Base-by-base conservation (phyloP, 2,888 invertebrate genomes). In the Metallyticus violacea region DNA sequence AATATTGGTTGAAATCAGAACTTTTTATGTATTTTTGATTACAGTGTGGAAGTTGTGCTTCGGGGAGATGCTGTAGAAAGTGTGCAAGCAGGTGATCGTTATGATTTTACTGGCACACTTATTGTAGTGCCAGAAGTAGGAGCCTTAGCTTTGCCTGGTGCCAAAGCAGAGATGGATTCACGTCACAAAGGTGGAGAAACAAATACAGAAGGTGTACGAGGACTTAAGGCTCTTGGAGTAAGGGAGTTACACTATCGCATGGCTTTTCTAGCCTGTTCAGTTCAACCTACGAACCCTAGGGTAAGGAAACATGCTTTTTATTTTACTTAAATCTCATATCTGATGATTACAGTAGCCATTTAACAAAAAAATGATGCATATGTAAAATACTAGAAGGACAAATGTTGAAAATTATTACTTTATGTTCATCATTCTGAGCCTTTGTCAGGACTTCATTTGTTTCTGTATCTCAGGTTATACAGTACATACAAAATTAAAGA, bases 81-180 rank as follows among this genome's bases (percentile, higher is more conserved):
- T 28, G 98, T 99, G 0, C 99, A 99, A 93, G 97, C 97, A 90
- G 96, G 96, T 81, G 96, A 96, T 90, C 93, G 94, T 90, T 98
- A 97, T 90, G 98, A 99, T 91, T 98, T 99, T 91, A 98, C 97
- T 0, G 99, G 99, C 25, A 97, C 99, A 0, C 93, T 99, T 25
- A 99, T 99, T 90, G 99, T 99, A 1, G 97, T 99, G 0, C 99
- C 99, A 0, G 99, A 99, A 92, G 97, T 99, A 0, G 96, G 97
- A 0, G 96, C 96, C 0, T 91, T 99, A 79, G 94, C 97, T 6
- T 91, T 97, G 88, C 97, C 99, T 0, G 99, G 98, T 2, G 96
- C 97, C 0, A 95, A 96, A 90, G 95, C 98, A 0, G 99, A 99
- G 91, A 93, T 95, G 3, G 95, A 95, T 0, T 95, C 97, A 0